Evolutionary conservation across 2,113 vertebrate species (phyloP).

Genomic region (Chitala chitala): DNA sequence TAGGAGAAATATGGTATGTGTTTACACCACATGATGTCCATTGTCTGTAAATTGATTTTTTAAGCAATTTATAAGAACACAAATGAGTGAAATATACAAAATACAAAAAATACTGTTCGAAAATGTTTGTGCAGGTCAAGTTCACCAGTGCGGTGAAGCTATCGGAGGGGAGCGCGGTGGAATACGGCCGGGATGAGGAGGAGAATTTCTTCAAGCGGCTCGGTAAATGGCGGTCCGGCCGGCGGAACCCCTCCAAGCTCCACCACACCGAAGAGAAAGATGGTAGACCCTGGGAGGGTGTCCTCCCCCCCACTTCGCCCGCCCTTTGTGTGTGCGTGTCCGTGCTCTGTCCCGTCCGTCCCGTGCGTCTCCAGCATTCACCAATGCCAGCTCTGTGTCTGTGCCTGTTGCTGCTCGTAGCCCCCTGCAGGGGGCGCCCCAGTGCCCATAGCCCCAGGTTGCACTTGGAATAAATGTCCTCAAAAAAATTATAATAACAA

Average conservation of each 20-base stretch:
- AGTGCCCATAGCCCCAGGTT: neutral
- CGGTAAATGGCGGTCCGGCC: constrained; percentile 90
- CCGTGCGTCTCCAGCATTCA: constrained; percentile 42
- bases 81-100: too few species aligned
- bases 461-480: too few species aligned
- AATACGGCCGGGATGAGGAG: constrained; percentile 91
- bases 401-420: constrained; percentile 27
- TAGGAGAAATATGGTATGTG: too few species aligned
- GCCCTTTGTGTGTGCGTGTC: constrained; percentile 34
- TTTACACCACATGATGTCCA: too few species aligned
- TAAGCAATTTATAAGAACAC: too few species aligned
- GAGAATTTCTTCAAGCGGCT: constrained; percentile 99
- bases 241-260: constrained; percentile 85
- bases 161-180: constrained; percentile 80
- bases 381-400: constrained; percentile 39
- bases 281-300: constrained; percentile 73
- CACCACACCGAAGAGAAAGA: constrained; percentile 89
- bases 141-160: constrained; percentile 97
- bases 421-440: constrained; percentile 5
- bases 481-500: too few species aligned
- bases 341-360: constrained; percentile 37
- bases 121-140: too few species aligned
- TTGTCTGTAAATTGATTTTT: too few species aligned
- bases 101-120: too few species aligned
- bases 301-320: constrained; percentile 54